These are phyloP conservation scores for Dendropsophus ebraccatus DNA, from an alignment of 2,113 vertebrate genomes.

Conservation along the genomic window DNA sequence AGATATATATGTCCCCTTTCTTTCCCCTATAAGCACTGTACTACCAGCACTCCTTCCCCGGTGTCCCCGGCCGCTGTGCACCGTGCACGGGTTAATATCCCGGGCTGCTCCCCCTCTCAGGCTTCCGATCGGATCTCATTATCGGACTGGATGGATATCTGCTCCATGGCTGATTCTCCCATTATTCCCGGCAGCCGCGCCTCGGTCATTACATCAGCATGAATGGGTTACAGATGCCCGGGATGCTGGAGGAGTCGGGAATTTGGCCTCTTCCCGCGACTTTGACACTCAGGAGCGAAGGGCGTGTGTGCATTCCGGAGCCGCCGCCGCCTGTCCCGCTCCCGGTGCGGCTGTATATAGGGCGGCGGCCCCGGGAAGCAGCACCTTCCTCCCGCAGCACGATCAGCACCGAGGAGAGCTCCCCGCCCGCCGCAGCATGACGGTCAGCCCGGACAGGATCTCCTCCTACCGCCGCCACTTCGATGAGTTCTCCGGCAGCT, in stretches of 20 bases:
- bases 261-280: constrained; percentile 30
- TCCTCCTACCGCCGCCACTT: constrained; percentile 78
- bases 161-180: constrained; percentile 43
- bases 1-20: too few relatives aligned
- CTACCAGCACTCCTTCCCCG: too few relatives aligned
- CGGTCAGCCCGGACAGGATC: constrained; percentile 74
- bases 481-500: constrained; percentile 67
- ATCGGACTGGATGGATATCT: constrained; percentile 46
- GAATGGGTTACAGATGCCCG: constrained; percentile 15
- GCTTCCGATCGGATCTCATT: constrained; percentile 52
- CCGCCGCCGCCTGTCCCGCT: background rate
- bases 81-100: constrained; percentile 36
- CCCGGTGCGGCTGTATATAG: background rate
- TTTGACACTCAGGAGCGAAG: constrained; percentile 50
- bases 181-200: constrained; percentile 40
- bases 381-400: background rate
- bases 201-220: constrained; percentile 53
- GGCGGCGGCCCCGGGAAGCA: background rate
- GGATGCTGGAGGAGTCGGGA: background rate
- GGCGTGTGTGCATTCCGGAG: constrained; percentile 43
- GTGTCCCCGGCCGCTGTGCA: background rate
- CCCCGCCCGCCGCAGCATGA: constrained; percentile 64
- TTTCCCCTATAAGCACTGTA: too few relatives aligned
- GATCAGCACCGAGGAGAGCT: constrained; percentile 32
- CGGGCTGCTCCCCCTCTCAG: background rate